Evolutionary conservation across 2,113 vertebrate species (phyloP).

Genomic region (Proteles cristata): DNA sequence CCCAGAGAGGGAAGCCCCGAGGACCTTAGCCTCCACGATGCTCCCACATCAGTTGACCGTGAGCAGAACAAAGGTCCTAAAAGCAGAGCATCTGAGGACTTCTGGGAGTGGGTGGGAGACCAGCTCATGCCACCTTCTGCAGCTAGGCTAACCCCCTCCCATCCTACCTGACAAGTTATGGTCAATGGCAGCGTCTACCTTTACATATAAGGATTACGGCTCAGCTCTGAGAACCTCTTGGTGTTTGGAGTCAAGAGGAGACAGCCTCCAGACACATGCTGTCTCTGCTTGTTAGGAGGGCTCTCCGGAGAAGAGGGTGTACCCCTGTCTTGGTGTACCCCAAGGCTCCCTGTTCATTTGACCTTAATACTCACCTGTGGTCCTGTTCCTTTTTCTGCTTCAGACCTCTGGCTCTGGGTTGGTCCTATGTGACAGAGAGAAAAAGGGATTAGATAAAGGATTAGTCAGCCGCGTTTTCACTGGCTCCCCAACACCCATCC

Average conservation of each 20-base stretch:
- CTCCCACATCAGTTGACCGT: background rate
- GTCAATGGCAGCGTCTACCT: background rate
- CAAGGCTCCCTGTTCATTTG: background rate
- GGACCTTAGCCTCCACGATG: background rate
- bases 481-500: background rate
- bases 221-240: background rate
- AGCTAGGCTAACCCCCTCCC: background rate
- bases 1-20: fast-evolving
- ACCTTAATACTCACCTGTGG: background rate
- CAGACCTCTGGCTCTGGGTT: background rate
- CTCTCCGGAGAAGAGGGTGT: background rate
- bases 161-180: background rate
- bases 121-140: fast-evolving
- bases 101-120: background rate
- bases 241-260: background rate
- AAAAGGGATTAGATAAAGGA: background rate
- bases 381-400: background rate
- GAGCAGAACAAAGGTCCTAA: background rate
- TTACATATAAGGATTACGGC: background rate
- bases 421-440: background rate
- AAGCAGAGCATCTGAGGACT: background rate
- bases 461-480: background rate
- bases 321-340: no score
- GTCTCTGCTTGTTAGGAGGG: background rate
- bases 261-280: background rate